These are phyloP conservation scores for Dorcus parallelipipedus DNA, from an alignment of 2,888 invertebrate species.

Conservation along the genomic window DNA sequence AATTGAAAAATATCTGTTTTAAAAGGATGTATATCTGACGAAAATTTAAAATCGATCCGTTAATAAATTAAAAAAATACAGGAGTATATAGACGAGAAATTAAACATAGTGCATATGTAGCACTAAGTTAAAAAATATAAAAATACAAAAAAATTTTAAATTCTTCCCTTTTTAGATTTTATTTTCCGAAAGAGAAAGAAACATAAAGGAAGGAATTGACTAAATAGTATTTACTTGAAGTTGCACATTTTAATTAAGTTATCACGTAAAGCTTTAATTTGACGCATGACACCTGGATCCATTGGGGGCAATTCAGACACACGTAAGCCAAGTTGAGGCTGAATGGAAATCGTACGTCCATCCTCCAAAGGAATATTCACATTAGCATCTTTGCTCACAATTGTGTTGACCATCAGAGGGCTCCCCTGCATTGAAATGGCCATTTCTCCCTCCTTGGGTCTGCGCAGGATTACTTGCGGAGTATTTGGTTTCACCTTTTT, in stretches of 20 bases:
- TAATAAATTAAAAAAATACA: too few relatives aligned
- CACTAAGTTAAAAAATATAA: not conserved
- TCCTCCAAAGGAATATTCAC: slow-evolving; percentile 64
- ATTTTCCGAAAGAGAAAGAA: too few relatives aligned
- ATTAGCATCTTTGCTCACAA: slow-evolving; percentile 56
- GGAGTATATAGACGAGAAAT: too few relatives aligned
- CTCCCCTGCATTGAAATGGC: slow-evolving; percentile 67
- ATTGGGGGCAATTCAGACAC: slow-evolving; percentile 47
- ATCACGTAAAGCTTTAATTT: slow-evolving; percentile 53
- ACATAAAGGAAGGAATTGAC: too few relatives aligned
- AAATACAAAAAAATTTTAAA: not conserved
- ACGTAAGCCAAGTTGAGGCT: slow-evolving; percentile 54
- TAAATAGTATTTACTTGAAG: not conserved
- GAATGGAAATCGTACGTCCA: slow-evolving; percentile 60
- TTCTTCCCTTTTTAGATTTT: too few relatives aligned
- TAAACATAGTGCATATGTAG: too few relatives aligned
- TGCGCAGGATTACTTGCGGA: slow-evolving; percentile 59
- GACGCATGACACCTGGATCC: slow-evolving; percentile 47
- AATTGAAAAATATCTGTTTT: too few relatives aligned
- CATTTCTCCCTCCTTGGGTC: slow-evolving; percentile 63
- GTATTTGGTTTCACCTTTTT: slow-evolving; percentile 54
- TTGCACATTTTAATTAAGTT: slow-evolving; percentile 44
- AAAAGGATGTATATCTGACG: too few relatives aligned
- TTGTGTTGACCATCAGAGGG: slow-evolving; percentile 57
- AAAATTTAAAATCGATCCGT: too few relatives aligned